Evolutionary conservation across 2,113 vertebrate genomes (phyloP).

Genomic region (Oxyruncus cristatus): DNA sequence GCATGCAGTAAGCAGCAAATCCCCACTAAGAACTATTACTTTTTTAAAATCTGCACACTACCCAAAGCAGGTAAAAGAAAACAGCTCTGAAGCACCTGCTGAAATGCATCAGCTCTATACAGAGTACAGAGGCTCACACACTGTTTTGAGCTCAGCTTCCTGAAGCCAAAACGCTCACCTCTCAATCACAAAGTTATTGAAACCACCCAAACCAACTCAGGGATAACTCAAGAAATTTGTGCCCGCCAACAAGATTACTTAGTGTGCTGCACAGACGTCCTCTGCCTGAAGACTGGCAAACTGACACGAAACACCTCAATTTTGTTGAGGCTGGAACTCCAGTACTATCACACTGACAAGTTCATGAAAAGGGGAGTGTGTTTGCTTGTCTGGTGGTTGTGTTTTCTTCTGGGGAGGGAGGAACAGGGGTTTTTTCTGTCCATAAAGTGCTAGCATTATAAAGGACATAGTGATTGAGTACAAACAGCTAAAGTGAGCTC

Average conservation of each 20-base stretch:
- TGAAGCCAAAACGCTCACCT: neutral
- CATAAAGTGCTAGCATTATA: neutral
- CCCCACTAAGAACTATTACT: neutral
- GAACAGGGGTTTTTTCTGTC: neutral
- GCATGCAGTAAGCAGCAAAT: conserved; percentile 51
- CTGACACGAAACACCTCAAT: neutral
- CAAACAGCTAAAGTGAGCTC: neutral
- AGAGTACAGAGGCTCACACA: rapidly evolving
- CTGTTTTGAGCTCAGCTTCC: neutral
- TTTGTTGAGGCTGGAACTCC: neutral
- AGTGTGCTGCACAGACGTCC: neutral
- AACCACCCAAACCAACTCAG: neutral
- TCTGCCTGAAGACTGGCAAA: neutral
- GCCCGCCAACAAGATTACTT: neutral
- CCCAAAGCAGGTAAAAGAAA: neutral
- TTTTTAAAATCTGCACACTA: neutral
- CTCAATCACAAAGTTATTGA: neutral
- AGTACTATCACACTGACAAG: neutral
- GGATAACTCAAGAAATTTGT: neutral
- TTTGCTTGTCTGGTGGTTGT: neutral
- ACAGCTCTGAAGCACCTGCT: neutral
- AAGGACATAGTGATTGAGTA: rapidly evolving
- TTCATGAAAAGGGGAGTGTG: neutral
- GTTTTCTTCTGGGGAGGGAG: neutral
- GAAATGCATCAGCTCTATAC: neutral